These are phyloP conservation scores for Brachyalestes nurse DNA, from an alignment of 2,797 vertebrate genomes.

Conservation along the genomic window DNA sequence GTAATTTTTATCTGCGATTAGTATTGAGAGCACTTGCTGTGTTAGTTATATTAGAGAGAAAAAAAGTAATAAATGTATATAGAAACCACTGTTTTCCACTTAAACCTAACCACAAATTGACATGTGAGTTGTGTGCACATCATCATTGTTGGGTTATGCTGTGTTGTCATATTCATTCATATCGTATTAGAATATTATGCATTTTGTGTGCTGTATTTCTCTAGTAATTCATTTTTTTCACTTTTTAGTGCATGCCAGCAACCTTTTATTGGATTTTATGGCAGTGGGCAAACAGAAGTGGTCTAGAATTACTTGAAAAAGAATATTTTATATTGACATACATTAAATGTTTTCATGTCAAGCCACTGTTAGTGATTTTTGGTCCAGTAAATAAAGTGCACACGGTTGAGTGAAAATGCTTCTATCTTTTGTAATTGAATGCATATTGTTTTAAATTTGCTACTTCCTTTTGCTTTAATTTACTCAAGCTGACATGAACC, in stretches of 20 bases:
- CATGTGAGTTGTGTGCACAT: not conserved
- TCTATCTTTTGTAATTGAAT: too few species aligned
- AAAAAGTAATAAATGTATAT: not conserved
- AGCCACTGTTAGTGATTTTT: too few species aligned
- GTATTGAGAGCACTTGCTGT: conserved; percentile 28
- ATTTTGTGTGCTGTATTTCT: too few species aligned
- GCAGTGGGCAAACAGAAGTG: not conserved
- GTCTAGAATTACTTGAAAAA: not conserved
- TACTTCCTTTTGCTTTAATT: too few species aligned
- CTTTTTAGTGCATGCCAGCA: not conserved
- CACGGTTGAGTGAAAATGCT: too few species aligned
- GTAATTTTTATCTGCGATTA: conserved; percentile 42
- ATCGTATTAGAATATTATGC: too few species aligned
- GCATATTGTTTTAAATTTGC: too few species aligned
- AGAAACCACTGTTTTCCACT: not conserved
- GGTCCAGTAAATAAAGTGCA: too few species aligned
- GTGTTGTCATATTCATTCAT: too few species aligned
- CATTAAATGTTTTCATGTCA: not conserved
- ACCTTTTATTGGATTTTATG: not conserved
- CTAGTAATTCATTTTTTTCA: not conserved
- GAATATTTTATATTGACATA: not conserved
- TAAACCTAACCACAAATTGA: conserved; percentile 2
- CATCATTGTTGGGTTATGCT: not conserved
- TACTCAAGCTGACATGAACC: too few species aligned
- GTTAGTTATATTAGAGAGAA: conserved; percentile 17